These are phyloP conservation scores for Liasis olivaceus DNA, from an alignment of 2,797 vertebrate genomes.

Conservation along the genomic window DNA sequence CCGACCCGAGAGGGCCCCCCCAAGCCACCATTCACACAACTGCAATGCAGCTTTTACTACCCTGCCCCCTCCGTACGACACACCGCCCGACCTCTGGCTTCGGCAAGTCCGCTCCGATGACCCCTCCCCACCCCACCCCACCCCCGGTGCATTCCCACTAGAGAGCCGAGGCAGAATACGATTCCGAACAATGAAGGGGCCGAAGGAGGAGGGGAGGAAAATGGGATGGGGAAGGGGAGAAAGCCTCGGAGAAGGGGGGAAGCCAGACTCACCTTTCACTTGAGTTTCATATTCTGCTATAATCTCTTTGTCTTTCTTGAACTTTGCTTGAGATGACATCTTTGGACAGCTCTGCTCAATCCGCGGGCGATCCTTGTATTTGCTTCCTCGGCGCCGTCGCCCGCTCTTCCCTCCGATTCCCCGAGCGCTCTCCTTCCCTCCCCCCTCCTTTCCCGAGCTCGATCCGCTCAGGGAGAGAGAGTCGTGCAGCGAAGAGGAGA, in stretches of 20 bases:
- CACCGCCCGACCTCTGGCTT: constrained; percentile 16
- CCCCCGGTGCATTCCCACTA: constrained; percentile 42
- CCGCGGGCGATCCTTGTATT: constrained; percentile 57
- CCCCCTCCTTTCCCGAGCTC: neutral
- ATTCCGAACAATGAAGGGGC: constrained; percentile 39
- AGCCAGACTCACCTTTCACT: constrained; percentile 88
- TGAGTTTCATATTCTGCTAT: constrained; percentile 96
- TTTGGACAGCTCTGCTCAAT: constrained; percentile 69
- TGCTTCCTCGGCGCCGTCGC: constrained; percentile 41
- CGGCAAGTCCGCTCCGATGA: constrained; percentile 43
- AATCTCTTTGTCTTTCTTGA: constrained; percentile 98
- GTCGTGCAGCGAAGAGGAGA: neutral
- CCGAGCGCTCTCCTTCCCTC: neutral
- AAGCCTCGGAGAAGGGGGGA: neutral
- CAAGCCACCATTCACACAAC: constrained; percentile 52
- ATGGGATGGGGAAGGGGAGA: neutral
- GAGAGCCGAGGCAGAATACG: constrained; percentile 55
- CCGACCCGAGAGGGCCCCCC: constrained; percentile 11
- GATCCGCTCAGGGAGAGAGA: neutral
- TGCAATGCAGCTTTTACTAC: constrained; percentile 71
- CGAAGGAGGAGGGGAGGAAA: neutral
- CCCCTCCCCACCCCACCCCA: neutral
- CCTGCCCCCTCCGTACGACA: constrained; percentile 12
- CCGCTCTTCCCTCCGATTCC: constrained; percentile 52
- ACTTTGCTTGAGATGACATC: constrained; percentile 92